phyloP scores from a whole-genome alignment of 92 coral and sea anemone species.

The Phenganax subtilis region DNA sequence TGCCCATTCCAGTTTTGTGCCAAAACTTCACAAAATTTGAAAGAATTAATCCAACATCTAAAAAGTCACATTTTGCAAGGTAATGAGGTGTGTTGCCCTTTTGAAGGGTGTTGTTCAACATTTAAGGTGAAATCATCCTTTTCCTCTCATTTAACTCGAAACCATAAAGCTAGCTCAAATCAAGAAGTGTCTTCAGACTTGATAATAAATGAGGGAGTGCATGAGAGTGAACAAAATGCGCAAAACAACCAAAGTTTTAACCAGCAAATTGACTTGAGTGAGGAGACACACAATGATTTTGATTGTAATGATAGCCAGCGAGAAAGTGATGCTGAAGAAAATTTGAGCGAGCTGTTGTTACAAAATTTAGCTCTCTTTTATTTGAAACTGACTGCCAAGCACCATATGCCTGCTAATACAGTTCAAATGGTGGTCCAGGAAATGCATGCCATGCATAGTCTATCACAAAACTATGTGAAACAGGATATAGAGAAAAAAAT shows the following conservation, averaged over 20 bases:
- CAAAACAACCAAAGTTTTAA: not conserved
- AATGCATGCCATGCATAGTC: constrained; percentile 19
- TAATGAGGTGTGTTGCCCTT: constrained; percentile 14
- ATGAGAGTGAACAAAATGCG: not conserved
- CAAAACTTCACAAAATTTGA: not conserved
- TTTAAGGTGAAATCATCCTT: constrained; percentile 12
- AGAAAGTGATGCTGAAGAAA: constrained; percentile 1
- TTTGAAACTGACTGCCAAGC: constrained; percentile 29
- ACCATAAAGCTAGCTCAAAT: not conserved
- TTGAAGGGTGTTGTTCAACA: constrained; percentile 1
- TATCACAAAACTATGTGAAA: constrained; percentile 17
- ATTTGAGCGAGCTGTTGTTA: constrained; percentile 9
- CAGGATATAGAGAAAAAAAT: constrained; percentile 8
- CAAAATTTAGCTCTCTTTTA: constrained; percentile 24
- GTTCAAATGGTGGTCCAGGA: constrained; percentile 18
- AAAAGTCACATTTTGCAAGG: constrained; percentile 14
- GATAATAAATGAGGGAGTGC: not conserved
- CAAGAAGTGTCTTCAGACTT: not conserved
- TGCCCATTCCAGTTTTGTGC: constrained; percentile 15
- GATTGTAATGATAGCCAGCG: no score
- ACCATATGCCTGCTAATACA: constrained; percentile 18
- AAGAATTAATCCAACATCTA: not conserved
- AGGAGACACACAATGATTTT: not conserved
- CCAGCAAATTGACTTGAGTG: not conserved
- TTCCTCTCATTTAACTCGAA: not conserved